A percentile compares a stretch with the other conserved stretches of the same genome.
Evolutionary conservation across 2,888 invertebrate species (phyloP).

Genomic region (Harpalus rufipes): DNA sequence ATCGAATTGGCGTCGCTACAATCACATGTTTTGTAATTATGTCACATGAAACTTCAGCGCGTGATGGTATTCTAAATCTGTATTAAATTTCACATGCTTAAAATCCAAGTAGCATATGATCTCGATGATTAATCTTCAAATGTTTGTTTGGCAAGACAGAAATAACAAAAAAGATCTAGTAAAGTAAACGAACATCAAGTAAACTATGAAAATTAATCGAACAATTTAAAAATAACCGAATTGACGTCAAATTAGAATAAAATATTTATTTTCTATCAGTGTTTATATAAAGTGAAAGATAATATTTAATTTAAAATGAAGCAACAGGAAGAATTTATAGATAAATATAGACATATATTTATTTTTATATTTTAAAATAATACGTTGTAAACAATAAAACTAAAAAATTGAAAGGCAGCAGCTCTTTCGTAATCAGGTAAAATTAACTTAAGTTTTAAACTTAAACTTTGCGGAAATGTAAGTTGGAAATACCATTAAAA

Average conservation of each 20-base stretch:
- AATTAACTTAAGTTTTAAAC: not conserved
- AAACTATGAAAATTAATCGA: not conserved
- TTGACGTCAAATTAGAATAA: constrained; percentile 35
- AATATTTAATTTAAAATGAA: not conserved
- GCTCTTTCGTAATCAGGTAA: not conserved
- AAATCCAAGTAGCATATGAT: constrained; percentile 4
- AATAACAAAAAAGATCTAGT: not conserved
- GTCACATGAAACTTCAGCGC: constrained; percentile 20
- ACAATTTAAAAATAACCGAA: not conserved
- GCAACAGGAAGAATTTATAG: not conserved
- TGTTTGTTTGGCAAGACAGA: not conserved
- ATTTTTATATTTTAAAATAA: not conserved
- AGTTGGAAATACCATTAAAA: constrained; percentile 27
- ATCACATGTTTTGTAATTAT: constrained; percentile 43
- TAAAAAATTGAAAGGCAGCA: not conserved
- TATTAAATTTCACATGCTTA: constrained; percentile 40
- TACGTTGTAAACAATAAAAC: not conserved
- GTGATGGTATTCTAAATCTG: constrained; percentile 42
- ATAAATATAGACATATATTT: not conserved
- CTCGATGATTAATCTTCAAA: constrained; percentile 8
- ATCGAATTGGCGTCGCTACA: not conserved
- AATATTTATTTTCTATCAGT: constrained; percentile 31
- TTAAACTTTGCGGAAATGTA: constrained; percentile 4
- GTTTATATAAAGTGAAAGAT: constrained; percentile 7
- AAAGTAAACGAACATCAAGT: not conserved